Percentiles rank a stretch among this genome's conserved stretches.
phyloP scores from a whole-genome alignment of 2,797 vertebrate species.

The Oceanodroma leucorhoa region DNA sequence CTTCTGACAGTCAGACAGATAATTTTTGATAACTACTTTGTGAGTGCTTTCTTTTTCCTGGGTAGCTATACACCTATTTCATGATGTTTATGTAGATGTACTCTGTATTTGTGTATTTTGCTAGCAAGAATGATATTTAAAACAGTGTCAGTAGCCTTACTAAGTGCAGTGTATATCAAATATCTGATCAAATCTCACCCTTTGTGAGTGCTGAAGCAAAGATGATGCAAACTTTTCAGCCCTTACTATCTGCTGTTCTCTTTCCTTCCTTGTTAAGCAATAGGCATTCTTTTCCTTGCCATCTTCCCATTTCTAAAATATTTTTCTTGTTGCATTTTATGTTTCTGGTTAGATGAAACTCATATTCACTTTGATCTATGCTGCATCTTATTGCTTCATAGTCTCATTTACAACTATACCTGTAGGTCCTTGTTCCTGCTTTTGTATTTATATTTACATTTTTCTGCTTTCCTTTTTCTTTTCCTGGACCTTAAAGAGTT shows the following conservation, averaged over 20 bases:
- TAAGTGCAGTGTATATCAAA: not conserved
- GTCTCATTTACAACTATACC: not conserved
- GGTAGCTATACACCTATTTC: not conserved
- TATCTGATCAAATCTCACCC: not conserved
- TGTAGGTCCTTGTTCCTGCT: not conserved
- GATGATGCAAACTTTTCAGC: not conserved
- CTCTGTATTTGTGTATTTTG: not conserved
- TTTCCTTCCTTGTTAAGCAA: not conserved
- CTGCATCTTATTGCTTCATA: not conserved
- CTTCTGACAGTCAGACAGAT: not conserved
- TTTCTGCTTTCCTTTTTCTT: not conserved
- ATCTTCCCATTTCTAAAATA: not conserved
- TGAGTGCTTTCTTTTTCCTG: not conserved
- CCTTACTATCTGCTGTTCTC: not conserved
- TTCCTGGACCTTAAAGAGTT: not conserved
- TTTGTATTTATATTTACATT: not conserved
- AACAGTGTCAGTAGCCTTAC: not conserved
- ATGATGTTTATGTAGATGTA: not conserved
- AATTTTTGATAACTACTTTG: not conserved
- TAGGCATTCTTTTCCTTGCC: not conserved
- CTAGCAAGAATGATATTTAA: not conserved
- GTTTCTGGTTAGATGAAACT: not conserved
- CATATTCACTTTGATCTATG: not conserved
- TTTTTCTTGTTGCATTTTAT: not conserved
- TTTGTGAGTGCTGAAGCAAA: not conserved